These are phyloP conservation scores for Maconellicoccus hirsutus DNA, from an alignment of 1,140 invertebrate genomes.

Conservation along the genomic window DNA sequence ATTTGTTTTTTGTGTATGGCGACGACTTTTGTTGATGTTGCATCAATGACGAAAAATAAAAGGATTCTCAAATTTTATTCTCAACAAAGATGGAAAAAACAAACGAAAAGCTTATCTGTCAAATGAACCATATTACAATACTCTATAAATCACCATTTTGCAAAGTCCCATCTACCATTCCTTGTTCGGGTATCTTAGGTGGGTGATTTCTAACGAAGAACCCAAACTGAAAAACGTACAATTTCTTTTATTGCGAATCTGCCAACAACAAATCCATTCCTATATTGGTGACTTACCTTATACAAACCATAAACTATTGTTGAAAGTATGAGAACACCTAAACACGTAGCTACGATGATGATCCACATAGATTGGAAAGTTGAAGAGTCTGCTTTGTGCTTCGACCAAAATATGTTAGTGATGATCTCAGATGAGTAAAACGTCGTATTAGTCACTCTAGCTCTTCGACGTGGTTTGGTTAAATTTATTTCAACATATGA, in stretches of 20 bases:
- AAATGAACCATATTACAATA: too few species aligned
- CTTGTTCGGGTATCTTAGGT: conserved; percentile 59
- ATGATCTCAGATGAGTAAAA: conserved; percentile 46
- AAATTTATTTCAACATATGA: conserved; percentile 61
- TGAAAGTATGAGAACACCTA: conserved; percentile 66
- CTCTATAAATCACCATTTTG: too few species aligned
- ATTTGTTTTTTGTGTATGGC: too few species aligned
- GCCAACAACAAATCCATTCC: conserved; percentile 9
- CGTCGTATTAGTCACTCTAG: conserved; percentile 36
- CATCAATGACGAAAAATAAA: too few species aligned
- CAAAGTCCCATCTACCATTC: conserved; percentile 64
- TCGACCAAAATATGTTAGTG: conserved; percentile 52
- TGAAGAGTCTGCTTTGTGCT: conserved; percentile 33
- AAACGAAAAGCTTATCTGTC: too few species aligned
- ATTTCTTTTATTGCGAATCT: too few species aligned
- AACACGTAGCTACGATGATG: conserved; percentile 68
- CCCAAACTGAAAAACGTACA: conserved; percentile 54
- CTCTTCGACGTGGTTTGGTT: conserved; percentile 58
- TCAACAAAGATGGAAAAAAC: too few species aligned
- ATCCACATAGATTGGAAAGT: conserved; percentile 72
- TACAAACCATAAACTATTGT: conserved; percentile 69
- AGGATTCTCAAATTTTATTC: too few species aligned
- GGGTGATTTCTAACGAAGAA: conserved; percentile 87
- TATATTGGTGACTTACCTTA: conserved; percentile 54
- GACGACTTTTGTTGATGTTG: too few species aligned